Evolutionary conservation across 2,888 invertebrate species (phyloP).

Genomic region (Cephalotes varians): DNA sequence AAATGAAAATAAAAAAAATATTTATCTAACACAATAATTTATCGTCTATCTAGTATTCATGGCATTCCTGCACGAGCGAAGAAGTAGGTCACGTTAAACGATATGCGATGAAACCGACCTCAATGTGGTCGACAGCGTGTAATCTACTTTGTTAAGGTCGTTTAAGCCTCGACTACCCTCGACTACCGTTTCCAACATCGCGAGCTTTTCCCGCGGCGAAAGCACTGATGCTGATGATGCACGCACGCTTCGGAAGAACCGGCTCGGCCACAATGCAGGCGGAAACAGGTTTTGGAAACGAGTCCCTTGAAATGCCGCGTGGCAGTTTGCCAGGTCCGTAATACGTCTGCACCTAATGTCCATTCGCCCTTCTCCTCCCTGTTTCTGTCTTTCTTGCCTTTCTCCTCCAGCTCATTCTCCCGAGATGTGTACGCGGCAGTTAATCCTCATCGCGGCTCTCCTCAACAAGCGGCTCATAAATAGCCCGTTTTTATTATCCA

Average conservation of each 20-base stretch:
- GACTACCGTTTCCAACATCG: slow-evolving; percentile 32
- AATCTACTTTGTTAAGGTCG: slow-evolving; percentile 43
- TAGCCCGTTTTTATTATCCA: slow-evolving; percentile 74
- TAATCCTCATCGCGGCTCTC: slow-evolving; percentile 70
- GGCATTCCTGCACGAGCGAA: slow-evolving; percentile 14
- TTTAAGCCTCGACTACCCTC: slow-evolving; percentile 40
- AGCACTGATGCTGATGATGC: slow-evolving; percentile 35
- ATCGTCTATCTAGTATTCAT: slow-evolving; percentile 19
- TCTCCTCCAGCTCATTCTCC: slow-evolving; percentile 27
- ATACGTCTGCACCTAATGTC: slow-evolving; percentile 68
- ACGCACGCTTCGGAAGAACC: slow-evolving; percentile 12
- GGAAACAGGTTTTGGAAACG: slow-evolving; percentile 74
- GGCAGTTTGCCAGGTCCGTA: slow-evolving; percentile 72
- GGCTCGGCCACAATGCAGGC: slow-evolving; percentile 59
- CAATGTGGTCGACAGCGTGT: slow-evolving; percentile 31
- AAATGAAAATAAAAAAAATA: background rate
- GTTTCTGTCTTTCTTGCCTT: background rate
- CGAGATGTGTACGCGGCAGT: slow-evolving; percentile 63
- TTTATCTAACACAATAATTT: slow-evolving; percentile 14
- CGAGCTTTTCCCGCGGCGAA: slow-evolving; percentile 48
- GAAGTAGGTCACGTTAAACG: slow-evolving; percentile 48
- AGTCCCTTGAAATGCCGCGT: slow-evolving; percentile 67
- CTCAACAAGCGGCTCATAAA: slow-evolving; percentile 66
- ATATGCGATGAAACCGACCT: slow-evolving; percentile 26
- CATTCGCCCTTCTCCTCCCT: slow-evolving; percentile 15